A percentile compares a stretch with the other conserved stretches of the same genome.
These are phyloP conservation scores for Meandrusa payeni DNA, from an alignment of 2,888 invertebrate genomes.

Conservation along the genomic window DNA sequence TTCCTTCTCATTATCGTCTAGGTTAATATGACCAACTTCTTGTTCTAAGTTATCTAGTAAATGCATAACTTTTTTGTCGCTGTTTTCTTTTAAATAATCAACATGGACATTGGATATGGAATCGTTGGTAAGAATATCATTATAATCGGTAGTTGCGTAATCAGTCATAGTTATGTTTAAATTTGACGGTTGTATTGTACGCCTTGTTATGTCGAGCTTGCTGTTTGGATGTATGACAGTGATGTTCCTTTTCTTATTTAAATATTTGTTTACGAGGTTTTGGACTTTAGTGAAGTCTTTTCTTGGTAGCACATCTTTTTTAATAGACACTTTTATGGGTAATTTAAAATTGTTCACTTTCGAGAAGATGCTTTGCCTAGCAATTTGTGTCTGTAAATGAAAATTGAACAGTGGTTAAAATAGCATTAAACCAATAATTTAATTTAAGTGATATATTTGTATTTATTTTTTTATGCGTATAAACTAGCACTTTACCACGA, in stretches of 20 bases:
- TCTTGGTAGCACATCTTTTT: conserved; percentile 45
- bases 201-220: background rate
- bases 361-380: conserved; percentile 29
- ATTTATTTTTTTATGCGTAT: too few relatives aligned
- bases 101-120: conserved; percentile 17
- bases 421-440: too few relatives aligned
- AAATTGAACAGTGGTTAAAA: background rate
- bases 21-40: conserved; percentile 51
- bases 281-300: conserved; percentile 48
- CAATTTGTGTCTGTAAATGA: conserved; percentile 23
- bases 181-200: background rate
- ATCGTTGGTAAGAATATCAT: conserved; percentile 14
- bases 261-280: conserved; percentile 45
- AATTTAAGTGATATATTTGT: too few relatives aligned
- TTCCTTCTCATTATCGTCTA: conserved; percentile 47
- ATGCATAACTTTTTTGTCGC: conserved; percentile 46
- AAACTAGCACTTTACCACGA: too few relatives aligned
- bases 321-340: conserved; percentile 27
- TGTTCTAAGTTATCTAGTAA: conserved; percentile 53
- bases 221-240: background rate
- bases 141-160: background rate
- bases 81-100: conserved; percentile 35
- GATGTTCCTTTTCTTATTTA: conserved; percentile 33
- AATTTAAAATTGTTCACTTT: conserved; percentile 30
- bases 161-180: background rate